These are phyloP conservation scores for Athalia rosae DNA, from an alignment of 2,888 invertebrate species.

Conservation along the genomic window DNA sequence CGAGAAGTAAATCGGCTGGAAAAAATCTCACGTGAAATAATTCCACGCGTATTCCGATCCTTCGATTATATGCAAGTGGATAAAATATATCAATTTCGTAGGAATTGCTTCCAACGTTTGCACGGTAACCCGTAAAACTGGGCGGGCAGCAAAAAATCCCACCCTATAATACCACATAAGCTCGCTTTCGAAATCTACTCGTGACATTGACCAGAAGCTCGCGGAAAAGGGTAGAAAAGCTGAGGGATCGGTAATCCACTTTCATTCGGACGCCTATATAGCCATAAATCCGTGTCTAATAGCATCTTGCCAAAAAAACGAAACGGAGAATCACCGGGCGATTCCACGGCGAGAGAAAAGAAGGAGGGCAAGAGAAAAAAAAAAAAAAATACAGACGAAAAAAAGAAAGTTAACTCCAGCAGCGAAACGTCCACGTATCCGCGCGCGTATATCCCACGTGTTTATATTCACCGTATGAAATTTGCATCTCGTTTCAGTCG, in stretches of 20 bases:
- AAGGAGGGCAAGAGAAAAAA: too few relatives aligned
- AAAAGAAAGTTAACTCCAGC: too few relatives aligned
- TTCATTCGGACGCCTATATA: conserved; percentile 9
- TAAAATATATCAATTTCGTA: too few relatives aligned
- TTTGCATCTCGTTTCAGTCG: not conserved
- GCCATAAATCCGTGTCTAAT: conserved; percentile 27
- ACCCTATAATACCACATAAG: not conserved
- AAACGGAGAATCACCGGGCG: too few relatives aligned
- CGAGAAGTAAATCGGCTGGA: not conserved
- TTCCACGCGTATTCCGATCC: too few relatives aligned
- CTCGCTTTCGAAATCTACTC: conserved; percentile 6
- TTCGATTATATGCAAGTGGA: too few relatives aligned
- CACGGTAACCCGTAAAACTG: too few relatives aligned
- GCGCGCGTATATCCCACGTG: not conserved
- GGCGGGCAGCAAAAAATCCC: too few relatives aligned
- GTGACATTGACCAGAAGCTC: conserved; percentile 18
- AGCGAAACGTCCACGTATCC: not conserved
- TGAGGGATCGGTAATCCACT: conserved; percentile 32
- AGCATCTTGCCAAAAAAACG: not conserved
- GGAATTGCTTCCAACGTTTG: too few relatives aligned
- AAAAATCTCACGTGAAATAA: not conserved
- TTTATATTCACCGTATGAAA: not conserved
- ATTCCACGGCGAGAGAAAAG: too few relatives aligned
- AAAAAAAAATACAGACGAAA: too few relatives aligned
- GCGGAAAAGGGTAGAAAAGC: not conserved